Evolutionary conservation across 2,113 vertebrate species (phyloP).

Genomic region (Triplophysa rosa): DNA sequence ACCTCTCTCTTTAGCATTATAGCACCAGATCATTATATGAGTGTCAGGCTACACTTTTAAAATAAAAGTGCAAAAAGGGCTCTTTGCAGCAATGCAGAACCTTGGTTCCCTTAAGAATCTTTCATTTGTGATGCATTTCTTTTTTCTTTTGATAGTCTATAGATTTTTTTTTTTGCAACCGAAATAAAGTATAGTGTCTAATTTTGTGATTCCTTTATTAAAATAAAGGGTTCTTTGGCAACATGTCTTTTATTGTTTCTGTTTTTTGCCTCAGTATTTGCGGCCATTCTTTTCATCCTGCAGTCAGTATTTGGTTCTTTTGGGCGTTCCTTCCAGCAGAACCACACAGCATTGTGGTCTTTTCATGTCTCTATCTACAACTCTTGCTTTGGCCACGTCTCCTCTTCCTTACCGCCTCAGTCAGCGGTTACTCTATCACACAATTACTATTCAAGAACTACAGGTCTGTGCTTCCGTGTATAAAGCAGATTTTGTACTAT

Average conservation of each 20-base stretch:
- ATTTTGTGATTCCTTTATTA: too few species aligned
- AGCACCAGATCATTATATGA: neutral
- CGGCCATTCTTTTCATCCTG: slow-evolving; percentile 78
- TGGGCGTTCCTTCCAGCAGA: slow-evolving; percentile 66
- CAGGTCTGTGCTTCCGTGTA: slow-evolving; percentile 71
- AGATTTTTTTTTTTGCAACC: too few species aligned
- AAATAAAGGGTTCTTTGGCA: neutral
- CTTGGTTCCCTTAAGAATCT: too few species aligned
- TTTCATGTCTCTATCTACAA: slow-evolving; percentile 82
- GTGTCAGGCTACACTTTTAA: too few species aligned
- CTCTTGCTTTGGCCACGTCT: slow-evolving; percentile 73
- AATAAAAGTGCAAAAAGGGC: too few species aligned
- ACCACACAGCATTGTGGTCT: slow-evolving; percentile 64
- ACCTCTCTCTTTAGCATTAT: neutral
- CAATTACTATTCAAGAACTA: slow-evolving; percentile 78
- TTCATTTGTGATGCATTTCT: too few species aligned
- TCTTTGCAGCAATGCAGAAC: too few species aligned
- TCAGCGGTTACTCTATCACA: slow-evolving; percentile 74
- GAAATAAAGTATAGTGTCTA: too few species aligned
- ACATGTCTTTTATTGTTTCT: slow-evolving; percentile 34
- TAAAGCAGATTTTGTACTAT: too few species aligned
- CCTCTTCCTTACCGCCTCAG: slow-evolving; percentile 71
- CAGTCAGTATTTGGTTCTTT: slow-evolving; percentile 70
- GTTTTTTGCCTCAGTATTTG: slow-evolving; percentile 68
- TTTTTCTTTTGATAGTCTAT: too few species aligned